Evolutionary conservation across 2,797 vertebrate species (phyloP).

Genomic region (Oceanodroma leucorhoa): DNA sequence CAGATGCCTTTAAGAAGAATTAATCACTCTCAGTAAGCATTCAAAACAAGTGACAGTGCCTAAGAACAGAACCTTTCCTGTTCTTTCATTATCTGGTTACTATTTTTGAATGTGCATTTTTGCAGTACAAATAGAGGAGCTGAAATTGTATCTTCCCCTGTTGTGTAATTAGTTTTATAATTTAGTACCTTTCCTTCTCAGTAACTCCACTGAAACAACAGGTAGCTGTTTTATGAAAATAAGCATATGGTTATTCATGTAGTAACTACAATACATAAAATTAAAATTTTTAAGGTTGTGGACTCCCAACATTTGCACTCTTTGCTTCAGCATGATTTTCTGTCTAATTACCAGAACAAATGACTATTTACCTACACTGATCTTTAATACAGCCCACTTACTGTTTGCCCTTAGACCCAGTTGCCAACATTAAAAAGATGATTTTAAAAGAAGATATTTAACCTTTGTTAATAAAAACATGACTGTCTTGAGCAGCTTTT

Average conservation of each 20-base stretch:
- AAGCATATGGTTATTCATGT: background rate
- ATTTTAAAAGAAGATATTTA: conserved; percentile 16
- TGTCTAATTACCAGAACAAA: conserved; percentile 52
- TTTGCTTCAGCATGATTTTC: background rate
- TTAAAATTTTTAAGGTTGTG: conserved; percentile 7
- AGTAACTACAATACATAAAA: conserved; percentile 5
- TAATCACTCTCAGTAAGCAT: background rate
- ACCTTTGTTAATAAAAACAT: conserved; percentile 3
- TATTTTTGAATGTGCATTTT: background rate
- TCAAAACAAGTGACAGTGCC: background rate
- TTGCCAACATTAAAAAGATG: background rate
- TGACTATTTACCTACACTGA: background rate
- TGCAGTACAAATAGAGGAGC: background rate
- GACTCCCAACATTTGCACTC: conserved; percentile 3
- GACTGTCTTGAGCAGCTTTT: background rate
- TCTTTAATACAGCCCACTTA: conserved; percentile 17
- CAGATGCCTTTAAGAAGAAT: background rate
- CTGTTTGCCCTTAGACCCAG: background rate
- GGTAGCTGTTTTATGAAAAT: background rate
- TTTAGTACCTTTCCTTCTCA: background rate
- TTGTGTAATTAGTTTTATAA: background rate
- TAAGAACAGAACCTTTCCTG: background rate
- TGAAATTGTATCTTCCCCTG: background rate
- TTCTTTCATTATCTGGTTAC: background rate
- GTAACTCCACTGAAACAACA: background rate